A percentile compares a stretch with the other conserved stretches of the same genome.
Evolutionary conservation across 2,113 vertebrate genomes (phyloP).

Genomic region (Bubo bubo): DNA sequence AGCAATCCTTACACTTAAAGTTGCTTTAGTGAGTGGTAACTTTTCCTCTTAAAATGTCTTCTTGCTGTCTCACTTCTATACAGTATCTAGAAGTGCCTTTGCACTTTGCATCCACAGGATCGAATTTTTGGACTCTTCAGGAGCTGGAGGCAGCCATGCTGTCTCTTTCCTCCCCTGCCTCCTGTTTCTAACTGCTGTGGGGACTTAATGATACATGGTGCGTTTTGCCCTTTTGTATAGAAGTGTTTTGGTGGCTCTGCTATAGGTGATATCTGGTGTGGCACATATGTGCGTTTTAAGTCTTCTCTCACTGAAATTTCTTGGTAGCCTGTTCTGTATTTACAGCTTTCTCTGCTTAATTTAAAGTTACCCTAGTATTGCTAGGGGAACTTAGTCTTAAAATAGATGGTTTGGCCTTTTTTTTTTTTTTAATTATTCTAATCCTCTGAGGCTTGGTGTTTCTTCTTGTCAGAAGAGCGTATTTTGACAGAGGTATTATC

Average conservation of each 20-base stretch:
- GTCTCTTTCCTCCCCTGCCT: not conserved
- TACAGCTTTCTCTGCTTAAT: constrained; percentile 33
- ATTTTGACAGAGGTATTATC: not conserved
- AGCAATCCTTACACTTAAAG: not conserved
- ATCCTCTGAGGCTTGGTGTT: not conserved
- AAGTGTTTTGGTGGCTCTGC: not conserved
- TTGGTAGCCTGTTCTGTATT: constrained; percentile 23
- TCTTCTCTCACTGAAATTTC: not conserved
- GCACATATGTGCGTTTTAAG: not conserved
- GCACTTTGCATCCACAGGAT: not conserved
- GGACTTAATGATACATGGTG: not conserved
- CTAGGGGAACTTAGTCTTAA: constrained; percentile 12
- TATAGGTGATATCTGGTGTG: not conserved
- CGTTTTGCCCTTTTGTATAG: not conserved
- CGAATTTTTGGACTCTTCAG: not conserved
- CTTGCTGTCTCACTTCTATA: not conserved
- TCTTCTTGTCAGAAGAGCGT: not conserved
- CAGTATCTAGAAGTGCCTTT: not conserved
- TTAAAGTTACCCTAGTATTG: not conserved
- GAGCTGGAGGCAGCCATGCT: fast-evolving
- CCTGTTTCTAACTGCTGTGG: fast-evolving
- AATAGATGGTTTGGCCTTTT: not conserved
- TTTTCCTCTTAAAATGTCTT: not conserved
- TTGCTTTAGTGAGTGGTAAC: not conserved
- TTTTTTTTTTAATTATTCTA: constrained; percentile 22